Base-by-base conservation (phyloP, 2,888 invertebrate species). In the Hydrotaea diabolus region DNA sequence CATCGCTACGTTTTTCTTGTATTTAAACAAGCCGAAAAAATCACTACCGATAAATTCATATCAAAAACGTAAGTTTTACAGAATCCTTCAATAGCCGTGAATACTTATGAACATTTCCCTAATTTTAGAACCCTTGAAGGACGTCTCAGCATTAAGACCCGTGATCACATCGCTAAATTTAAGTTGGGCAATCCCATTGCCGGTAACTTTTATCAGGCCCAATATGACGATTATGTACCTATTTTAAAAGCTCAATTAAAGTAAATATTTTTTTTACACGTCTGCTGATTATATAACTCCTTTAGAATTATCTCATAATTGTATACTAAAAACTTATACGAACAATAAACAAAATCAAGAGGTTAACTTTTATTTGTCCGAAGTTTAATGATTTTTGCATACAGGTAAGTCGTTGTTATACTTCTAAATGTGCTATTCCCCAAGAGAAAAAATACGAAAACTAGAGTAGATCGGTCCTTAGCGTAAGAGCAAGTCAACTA, bases 1-100 rank as follows among this genome's bases (percentile, higher is more conserved):
- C 97, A 97, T 91, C 95, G 97, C 83, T 97, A 97, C 92, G 95
- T 97, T 39, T 96, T 95, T 91, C 91, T 97, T 19, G 93, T 96
- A 0, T 97, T 95, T 93, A 94, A 96, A 89, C 97, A 97, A 89
- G 79, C 86, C 2, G 87, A 87, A 4, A 93, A 92, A 84, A 90
- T 91, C 84, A 76, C 87, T 72, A 88, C 87, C 53, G 88, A 89
- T 17, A 90, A 88, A 82, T 87, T 89, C 71, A 88, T 90, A 80
- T 73, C 86, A 36, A 91, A 90, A 80, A 89, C 87, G 91, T 90
- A 74, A 66, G 87, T 87, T 7, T 13, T 8, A 4, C 39, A 4
- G 3, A 31, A 31, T 4, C 7, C 2, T 7, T 31, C 31, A 13
- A 39, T 39, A 39, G 39, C 39, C 39, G 39, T 39, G 39, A 39